These are phyloP conservation scores for Bucorvus abyssinicus DNA, from an alignment of 2,797 vertebrate species.

Conservation along the genomic window DNA sequence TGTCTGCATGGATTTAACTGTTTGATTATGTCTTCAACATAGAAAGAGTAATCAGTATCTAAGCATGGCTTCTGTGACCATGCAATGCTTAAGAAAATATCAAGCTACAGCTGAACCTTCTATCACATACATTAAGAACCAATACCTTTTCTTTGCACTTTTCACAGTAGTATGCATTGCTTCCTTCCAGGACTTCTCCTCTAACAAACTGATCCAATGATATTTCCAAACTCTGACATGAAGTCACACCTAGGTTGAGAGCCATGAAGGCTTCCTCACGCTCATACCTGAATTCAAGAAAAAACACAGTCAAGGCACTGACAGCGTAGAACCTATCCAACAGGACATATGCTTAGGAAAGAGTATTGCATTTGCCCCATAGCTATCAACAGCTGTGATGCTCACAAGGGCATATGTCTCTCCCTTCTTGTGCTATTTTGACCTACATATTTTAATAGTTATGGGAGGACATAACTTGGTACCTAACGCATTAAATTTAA, in stretches of 20 bases:
- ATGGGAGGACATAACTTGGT: neutral
- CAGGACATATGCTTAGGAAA: neutral
- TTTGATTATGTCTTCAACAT: neutral
- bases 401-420: neutral
- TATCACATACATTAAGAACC: neutral
- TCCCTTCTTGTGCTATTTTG: neutral
- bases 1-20: neutral
- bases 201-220: slow-evolving; percentile 98
- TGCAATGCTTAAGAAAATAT: neutral
- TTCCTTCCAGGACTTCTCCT: slow-evolving; percentile 97
- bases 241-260: slow-evolving; percentile 95
- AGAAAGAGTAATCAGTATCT: neutral
- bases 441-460: neutral
- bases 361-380: neutral
- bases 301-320: neutral
- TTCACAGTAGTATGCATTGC: slow-evolving; percentile 98
- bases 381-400: neutral
- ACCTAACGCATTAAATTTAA: neutral
- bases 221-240: slow-evolving; percentile 97
- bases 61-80: neutral
- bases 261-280: slow-evolving; percentile 99
- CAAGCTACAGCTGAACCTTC: neutral
- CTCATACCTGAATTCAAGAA: slow-evolving; percentile 84
- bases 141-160: slow-evolving; percentile 98
- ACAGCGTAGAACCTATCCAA: neutral